Evolutionary conservation across 2,888 invertebrate genomes (phyloP).

Genomic region (Lomographa bimaculata): DNA sequence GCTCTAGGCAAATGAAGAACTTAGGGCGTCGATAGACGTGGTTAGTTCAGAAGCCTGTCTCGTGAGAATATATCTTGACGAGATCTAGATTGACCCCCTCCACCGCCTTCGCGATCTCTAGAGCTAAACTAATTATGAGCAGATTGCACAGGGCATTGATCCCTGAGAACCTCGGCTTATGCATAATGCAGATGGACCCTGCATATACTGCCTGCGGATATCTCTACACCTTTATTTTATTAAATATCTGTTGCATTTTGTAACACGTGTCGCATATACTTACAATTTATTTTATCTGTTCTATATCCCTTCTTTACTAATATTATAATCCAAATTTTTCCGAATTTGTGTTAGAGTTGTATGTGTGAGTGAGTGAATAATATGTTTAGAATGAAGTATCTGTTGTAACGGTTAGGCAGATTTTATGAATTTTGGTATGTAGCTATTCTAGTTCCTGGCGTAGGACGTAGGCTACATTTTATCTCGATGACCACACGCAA

Average conservation of each 20-base stretch:
- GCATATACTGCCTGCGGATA: conserved; percentile 38
- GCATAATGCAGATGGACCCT: conserved; percentile 44
- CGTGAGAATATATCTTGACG: conserved; percentile 50
- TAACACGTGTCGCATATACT: conserved; percentile 2
- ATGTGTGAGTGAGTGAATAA: no score
- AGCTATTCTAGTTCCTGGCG: no score
- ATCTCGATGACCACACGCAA: no score
- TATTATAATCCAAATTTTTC: no score
- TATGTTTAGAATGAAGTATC: no score
- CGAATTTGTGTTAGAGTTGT: neutral
- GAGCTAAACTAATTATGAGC: conserved; percentile 59
- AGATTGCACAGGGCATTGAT: conserved; percentile 64
- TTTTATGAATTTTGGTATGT: no score
- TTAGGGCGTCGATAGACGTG: no score
- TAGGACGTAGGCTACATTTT: no score
- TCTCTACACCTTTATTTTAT: conserved; percentile 32
- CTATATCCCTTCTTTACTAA: no score
- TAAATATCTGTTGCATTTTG: conserved; percentile 20
- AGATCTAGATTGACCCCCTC: conserved; percentile 41
- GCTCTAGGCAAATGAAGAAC: no score
- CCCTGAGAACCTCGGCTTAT: conserved; percentile 46
- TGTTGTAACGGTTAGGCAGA: no score
- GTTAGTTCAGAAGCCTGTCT: conserved; percentile 30
- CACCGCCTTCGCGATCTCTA: conserved; percentile 36
- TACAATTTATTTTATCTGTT: conserved; percentile 8